Base-by-base conservation (phyloP, 2,797 vertebrate genomes). In the Mus minutoides region DNA sequence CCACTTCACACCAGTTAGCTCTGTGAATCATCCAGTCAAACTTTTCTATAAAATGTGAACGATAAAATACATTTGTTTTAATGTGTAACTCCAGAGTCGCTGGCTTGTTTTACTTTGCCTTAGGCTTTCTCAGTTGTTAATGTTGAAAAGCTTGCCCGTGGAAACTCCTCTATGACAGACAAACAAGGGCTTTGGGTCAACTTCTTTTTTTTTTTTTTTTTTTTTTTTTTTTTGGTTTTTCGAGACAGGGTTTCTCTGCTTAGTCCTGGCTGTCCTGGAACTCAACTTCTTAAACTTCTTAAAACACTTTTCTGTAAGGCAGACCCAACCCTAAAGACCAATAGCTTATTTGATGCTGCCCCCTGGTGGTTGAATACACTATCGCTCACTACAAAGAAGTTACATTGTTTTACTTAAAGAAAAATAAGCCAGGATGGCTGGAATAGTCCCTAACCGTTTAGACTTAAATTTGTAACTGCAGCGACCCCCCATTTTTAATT, bases 391-490 rank as follows among this genome's bases (percentile, higher is more conserved):
- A 31, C 58, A 34, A 71, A 94, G 37, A 46, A 7, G 9, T 46
- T 4, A 0, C 46, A 19, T 24, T 17, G 56, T 46, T 54, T 91
- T 79, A 5, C 43, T 75, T 43, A 26, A 67, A 87, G 88, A 91
- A 86, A 86, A 60, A 88, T 8, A 56, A 94, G 52, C 49, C 56
- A 67, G 71, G 11, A 75, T 14, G n/a, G 49, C 86, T 73, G 34
- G 60, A 84, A 40, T 78, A 88, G 58, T 95, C 29, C 58, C 60
- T 92, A 79, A 88, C 40, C 62, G 75, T 89, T 91, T 73, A 78
- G 67, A 88, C 78, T 89, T 93, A 86, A 91, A 91, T 87, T 60
- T 56, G 46, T 84, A 80, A 71, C 58, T 71, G 31, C 9, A 78
- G 54, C 34, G n/a, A 75, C 5, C 7, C 7, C 31, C 34, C 19